Percentiles rank a stretch among this genome's conserved stretches.
Evolutionary conservation across 2,888 invertebrate species (phyloP).

Genomic region (Caenorhabditis japonica): DNA sequence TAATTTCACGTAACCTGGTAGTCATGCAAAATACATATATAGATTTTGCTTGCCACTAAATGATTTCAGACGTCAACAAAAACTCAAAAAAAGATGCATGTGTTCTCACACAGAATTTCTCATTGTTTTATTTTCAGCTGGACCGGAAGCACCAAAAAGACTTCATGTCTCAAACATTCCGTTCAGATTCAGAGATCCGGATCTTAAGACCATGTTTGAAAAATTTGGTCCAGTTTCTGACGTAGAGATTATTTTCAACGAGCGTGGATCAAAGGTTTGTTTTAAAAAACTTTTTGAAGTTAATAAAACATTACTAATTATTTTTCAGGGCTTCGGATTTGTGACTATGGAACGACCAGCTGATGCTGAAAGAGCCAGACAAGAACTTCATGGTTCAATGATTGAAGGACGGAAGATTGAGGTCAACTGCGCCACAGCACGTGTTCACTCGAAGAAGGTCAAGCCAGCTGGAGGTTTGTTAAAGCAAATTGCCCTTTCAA

Average conservation of each 20-base stretch:
- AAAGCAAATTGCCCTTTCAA: neutral
- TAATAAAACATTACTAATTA: neutral
- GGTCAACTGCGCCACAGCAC: slow-evolving; percentile 97
- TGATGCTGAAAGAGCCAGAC: slow-evolving; percentile 99
- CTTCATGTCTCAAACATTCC: slow-evolving; percentile 99
- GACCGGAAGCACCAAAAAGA: slow-evolving; percentile 81
- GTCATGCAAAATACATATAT: slow-evolving; percentile 31
- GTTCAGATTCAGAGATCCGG: slow-evolving; percentile 98
- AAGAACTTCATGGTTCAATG: slow-evolving; percentile 99
- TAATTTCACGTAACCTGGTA: slow-evolving; percentile 44
- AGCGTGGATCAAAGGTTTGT: slow-evolving; percentile 98
- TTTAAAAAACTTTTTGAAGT: neutral
- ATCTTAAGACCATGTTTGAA: slow-evolving; percentile 86
- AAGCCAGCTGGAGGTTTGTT: slow-evolving; percentile 62
- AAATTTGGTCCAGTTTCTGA: slow-evolving; percentile 98
- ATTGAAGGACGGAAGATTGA: slow-evolving; percentile 99
- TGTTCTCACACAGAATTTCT: no score
- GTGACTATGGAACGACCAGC: slow-evolving; percentile 99
- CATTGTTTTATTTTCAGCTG: slow-evolving; percentile 50
- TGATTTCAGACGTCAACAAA: slow-evolving; percentile 28
- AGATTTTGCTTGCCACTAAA: slow-evolving; percentile 37
- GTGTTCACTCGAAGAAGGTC: slow-evolving; percentile 99
- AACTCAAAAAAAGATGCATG: no score
- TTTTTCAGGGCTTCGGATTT: slow-evolving; percentile 99
- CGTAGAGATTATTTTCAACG: slow-evolving; percentile 99